A percentile compares a stretch with the other conserved stretches of the same genome.
Conservation (phyloP, 2,113 vertebrate species). For the Cynocephalus volans region DNA sequence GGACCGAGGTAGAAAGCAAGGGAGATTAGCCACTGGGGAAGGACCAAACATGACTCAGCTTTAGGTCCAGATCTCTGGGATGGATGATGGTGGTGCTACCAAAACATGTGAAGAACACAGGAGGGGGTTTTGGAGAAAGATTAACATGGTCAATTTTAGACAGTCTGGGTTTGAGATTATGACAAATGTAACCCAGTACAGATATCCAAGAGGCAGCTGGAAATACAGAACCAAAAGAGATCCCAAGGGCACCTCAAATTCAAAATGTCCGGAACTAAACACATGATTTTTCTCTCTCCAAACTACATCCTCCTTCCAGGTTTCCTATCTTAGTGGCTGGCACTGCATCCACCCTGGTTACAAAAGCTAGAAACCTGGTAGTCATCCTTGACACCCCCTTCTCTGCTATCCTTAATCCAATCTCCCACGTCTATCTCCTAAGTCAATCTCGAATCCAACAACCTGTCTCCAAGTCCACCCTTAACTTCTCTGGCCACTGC, state of each 20-base stretch:
- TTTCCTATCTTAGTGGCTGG: neutral
- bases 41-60: neutral
- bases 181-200: neutral
- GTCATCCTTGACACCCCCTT: neutral
- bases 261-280: neutral
- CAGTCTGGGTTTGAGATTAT: neutral
- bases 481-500: neutral
- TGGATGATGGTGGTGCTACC: neutral
- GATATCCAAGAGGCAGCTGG: neutral
- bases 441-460: neutral
- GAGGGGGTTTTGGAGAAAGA: neutral
- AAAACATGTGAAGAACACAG: neutral
- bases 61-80: neutral
- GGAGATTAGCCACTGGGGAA: neutral
- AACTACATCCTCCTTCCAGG: neutral
- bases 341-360: neutral
- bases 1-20: neutral
- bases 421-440: neutral
- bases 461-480: neutral
- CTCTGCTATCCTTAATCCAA: neutral
- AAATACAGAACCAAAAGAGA: slow-evolving; percentile 9
- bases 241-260: neutral
- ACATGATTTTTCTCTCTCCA: neutral
- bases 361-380: slow-evolving; percentile 8
- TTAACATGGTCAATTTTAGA: neutral